A percentile compares a stretch with the other conserved stretches of the same genome.
These are phyloP conservation scores for Trachymyrmex cornetzi DNA, from an alignment of 1,140 invertebrate species.

Conservation along the genomic window DNA sequence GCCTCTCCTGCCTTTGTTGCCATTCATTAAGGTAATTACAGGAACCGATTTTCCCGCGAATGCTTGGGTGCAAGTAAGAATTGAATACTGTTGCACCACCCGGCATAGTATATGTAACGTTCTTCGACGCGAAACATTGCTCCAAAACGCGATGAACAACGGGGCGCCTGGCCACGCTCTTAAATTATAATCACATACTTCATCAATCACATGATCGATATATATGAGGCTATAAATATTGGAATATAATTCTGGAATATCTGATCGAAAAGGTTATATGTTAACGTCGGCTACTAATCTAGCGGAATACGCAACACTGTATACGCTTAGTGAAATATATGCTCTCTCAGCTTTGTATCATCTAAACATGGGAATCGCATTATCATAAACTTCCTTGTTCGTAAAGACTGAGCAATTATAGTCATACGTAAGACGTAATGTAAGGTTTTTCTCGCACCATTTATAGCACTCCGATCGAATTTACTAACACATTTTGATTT, in stretches of 20 bases:
- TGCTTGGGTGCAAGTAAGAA: constrained; percentile 53
- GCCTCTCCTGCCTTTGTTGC: constrained; percentile 74
- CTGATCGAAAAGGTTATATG: constrained; percentile 4
- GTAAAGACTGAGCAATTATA: constrained; percentile 16
- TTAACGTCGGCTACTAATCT: constrained; percentile 32
- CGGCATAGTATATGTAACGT: constrained; percentile 10
- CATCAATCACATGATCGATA: constrained; percentile 18
- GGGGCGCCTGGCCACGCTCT: not conserved
- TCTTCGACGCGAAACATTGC: constrained; percentile 25
- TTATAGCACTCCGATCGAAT: not conserved
- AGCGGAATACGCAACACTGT: not conserved
- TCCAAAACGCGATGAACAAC: constrained; percentile 50
- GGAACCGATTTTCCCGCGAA: constrained; percentile 74
- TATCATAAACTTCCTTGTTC: constrained; percentile 9
- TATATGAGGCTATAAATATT: not conserved
- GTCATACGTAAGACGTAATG: not conserved
- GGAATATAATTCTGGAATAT: constrained; percentile 18
- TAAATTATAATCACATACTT: constrained; percentile 20
- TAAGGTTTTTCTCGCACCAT: not conserved
- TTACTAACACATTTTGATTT: not conserved
- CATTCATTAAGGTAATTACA: constrained; percentile 81
- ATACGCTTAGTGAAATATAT: constrained; percentile 9
- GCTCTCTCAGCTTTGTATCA: constrained; percentile 17
- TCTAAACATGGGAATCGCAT: constrained; percentile 37
- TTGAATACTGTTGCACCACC: constrained; percentile 70